Evolutionary conservation across 92 coral and sea anemone species (phyloP).

Genomic region (Pocillopora grandis): DNA sequence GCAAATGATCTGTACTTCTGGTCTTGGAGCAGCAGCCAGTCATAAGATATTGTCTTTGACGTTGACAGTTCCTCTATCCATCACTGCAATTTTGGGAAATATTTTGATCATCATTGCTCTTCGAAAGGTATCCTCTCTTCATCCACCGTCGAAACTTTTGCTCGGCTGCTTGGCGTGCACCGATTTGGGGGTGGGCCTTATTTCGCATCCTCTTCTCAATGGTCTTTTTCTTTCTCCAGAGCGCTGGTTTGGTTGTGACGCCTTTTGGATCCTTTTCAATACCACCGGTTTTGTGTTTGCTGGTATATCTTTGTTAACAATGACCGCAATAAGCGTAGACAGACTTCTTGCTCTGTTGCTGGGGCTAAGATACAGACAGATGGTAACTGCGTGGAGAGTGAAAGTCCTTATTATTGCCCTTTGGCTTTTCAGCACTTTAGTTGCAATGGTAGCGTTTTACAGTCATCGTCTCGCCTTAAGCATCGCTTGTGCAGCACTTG

Average conservation of each 20-base stretch:
- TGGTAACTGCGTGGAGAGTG: not conserved
- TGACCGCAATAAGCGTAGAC: slow-evolving; percentile 4
- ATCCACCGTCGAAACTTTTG: not conserved
- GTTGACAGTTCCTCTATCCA: not conserved
- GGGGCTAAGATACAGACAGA: not conserved
- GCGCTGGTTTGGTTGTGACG: not conserved
- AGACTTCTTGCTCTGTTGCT: not conserved
- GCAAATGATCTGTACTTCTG: not conserved
- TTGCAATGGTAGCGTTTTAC: not conserved
- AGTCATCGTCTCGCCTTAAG: not conserved
- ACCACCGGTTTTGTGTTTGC: not conserved
- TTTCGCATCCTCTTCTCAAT: not conserved
- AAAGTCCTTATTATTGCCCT: not conserved
- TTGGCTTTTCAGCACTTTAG: not conserved
- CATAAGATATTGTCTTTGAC: not conserved
- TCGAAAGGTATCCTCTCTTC: not conserved
- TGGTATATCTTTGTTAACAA: not conserved
- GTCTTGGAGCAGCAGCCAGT: not conserved
- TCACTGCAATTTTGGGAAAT: slow-evolving; percentile 3
- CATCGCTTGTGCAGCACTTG: not conserved
- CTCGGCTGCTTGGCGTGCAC: not conserved
- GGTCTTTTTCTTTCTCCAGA: not conserved
- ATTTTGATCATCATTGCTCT: not conserved
- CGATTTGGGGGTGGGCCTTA: not conserved
- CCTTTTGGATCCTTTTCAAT: not conserved